A percentile compares a stretch with the other conserved stretches of the same genome.
These are phyloP conservation scores for Orius insidiosus DNA, from an alignment of 1,140 invertebrate genomes.

Conservation along the genomic window DNA sequence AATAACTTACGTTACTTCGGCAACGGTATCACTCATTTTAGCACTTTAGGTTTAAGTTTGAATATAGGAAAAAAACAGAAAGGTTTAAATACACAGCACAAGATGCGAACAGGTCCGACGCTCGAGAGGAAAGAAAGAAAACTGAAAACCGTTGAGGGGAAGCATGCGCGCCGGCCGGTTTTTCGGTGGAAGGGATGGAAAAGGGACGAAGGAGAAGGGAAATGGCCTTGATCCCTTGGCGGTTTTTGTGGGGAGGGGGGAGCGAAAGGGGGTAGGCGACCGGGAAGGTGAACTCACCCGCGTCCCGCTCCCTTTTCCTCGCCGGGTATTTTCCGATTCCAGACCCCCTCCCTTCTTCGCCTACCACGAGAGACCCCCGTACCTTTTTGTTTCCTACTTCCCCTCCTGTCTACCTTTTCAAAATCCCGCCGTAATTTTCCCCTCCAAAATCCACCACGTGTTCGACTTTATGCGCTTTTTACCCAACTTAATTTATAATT, in stretches of 20 bases:
- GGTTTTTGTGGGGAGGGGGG: neutral
- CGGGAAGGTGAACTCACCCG: constrained; percentile 3
- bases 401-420: neutral
- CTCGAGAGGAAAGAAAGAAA: too few species aligned
- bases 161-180: constrained; percentile 8
- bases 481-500: too few species aligned
- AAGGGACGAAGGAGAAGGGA: neutral
- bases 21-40: constrained; percentile 17
- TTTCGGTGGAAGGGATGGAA: neutral
- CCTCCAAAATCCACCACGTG: neutral
- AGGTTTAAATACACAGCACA: too few species aligned
- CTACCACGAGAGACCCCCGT: neutral
- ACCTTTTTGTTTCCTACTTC: neutral
- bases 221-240: neutral
- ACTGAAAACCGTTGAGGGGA: neutral
- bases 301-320: constrained; percentile 1
- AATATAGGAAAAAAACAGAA: neutral
- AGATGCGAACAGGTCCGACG: too few species aligned
- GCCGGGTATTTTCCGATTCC: constrained; percentile 2
- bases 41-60: neutral
- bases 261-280: constrained; percentile 8
- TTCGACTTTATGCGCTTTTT: neutral
- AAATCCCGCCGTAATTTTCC: neutral
- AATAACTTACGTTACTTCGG: constrained; percentile 17
- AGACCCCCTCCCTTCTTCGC: neutral